Conservation (phyloP, 2,113 vertebrate species). For the Cinclus mexicanus region DNA sequence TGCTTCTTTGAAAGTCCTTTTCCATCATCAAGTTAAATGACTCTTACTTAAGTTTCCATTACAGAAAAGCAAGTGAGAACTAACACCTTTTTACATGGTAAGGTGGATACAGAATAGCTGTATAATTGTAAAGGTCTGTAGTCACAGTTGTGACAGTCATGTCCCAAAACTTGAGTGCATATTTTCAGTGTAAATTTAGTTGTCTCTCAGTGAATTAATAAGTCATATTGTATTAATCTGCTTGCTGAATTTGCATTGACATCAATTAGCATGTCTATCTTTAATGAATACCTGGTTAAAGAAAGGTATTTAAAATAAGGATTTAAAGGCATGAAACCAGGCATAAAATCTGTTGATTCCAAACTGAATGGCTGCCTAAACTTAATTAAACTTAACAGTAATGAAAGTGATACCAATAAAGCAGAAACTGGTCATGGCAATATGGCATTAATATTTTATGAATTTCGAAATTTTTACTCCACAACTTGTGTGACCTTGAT, state of each 20-base stretch:
- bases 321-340: neutral
- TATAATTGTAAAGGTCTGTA: neutral
- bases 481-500: neutral
- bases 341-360: neutral
- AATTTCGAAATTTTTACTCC: neutral
- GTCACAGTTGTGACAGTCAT: neutral
- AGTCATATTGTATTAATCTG: neutral
- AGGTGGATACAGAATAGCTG: neutral
- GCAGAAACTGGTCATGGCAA: neutral
- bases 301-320: neutral
- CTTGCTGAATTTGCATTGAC: neutral
- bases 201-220: neutral
- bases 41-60: neutral
- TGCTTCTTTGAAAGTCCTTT: neutral
- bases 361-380: neutral
- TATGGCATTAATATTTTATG: neutral
- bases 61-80: neutral
- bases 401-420: neutral
- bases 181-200: neutral
- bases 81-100: neutral
- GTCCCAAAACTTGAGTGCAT: neutral
- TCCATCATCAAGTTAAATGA: neutral
- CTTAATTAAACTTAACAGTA: neutral
- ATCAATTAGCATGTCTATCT: neutral
- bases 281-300: neutral